Evolutionary conservation across 1,140 invertebrate genomes (phyloP).

Genomic region (Cotesia vestalis): DNA sequence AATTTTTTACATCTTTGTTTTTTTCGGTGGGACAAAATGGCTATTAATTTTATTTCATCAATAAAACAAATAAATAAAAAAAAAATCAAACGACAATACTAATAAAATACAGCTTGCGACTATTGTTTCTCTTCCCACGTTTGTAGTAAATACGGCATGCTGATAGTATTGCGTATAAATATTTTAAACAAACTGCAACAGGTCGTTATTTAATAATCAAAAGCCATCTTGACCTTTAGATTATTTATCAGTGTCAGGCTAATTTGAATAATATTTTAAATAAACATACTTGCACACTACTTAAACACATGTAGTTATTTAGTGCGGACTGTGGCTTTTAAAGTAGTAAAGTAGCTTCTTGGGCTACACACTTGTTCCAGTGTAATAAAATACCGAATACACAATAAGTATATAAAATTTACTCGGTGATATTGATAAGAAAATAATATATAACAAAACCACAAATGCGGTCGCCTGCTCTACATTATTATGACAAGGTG

Average conservation of each 20-base stretch:
- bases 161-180: conserved; percentile 34
- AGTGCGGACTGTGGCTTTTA: no score
- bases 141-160: conserved; percentile 30
- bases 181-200: conserved; percentile 33
- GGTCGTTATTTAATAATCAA: conserved; percentile 22
- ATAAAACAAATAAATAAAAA: no score
- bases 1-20: no score
- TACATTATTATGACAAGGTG: conserved; percentile 6
- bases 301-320: no score
- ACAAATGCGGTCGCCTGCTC: conserved; percentile 18
- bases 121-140: conserved; percentile 43
- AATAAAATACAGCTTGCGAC: conserved; percentile 4
- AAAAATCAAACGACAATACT: conserved; percentile 7
- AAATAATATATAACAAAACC: conserved; percentile 13
- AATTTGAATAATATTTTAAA: no score
- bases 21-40: conserved; percentile 23
- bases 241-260: no score
- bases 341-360: background rate
- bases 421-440: background rate
- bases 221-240: no score
- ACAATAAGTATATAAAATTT: conserved; percentile 31
- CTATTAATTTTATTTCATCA: background rate
- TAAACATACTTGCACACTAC: no score
- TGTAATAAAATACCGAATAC: conserved; percentile 42
- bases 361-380: background rate